Evolutionary conservation across 2,888 invertebrate genomes (phyloP).

Genomic region (Labia minor): DNA sequence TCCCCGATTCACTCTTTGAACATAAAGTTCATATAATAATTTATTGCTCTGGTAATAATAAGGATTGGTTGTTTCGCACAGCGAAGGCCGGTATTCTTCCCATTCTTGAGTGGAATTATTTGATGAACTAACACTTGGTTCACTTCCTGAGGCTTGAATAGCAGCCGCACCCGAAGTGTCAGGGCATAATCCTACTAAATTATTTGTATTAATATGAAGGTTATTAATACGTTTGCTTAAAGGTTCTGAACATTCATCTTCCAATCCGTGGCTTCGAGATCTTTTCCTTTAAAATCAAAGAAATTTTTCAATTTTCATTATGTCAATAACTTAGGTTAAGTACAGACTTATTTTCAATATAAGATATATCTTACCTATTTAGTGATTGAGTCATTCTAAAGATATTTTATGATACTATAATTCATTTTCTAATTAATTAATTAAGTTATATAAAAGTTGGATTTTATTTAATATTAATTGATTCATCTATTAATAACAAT

Average conservation of each 20-base stretch:
- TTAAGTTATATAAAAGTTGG: too few relatives aligned
- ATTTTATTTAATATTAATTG: too few relatives aligned
- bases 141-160: background rate
- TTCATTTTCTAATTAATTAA: background rate
- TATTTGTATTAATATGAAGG: constrained; percentile 57
- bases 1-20: constrained; percentile 61
- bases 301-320: too few relatives aligned
- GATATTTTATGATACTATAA: background rate
- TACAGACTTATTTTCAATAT: background rate
- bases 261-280: constrained; percentile 48
- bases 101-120: background rate
- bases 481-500: too few relatives aligned
- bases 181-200: constrained; percentile 15
- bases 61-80: constrained; percentile 65
- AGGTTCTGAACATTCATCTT: constrained; percentile 66
- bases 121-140: background rate
- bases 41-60: constrained; percentile 79
- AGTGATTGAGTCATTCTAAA: background rate
- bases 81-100: background rate
- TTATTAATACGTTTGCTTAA: constrained; percentile 84
- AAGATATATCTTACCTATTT: background rate
- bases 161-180: background rate
- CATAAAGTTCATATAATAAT: constrained; percentile 71
- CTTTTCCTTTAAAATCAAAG: constrained; percentile 53
- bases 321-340: background rate